These are phyloP conservation scores for Columbina picui DNA, from an alignment of 2,113 vertebrate genomes.

Conservation along the genomic window DNA sequence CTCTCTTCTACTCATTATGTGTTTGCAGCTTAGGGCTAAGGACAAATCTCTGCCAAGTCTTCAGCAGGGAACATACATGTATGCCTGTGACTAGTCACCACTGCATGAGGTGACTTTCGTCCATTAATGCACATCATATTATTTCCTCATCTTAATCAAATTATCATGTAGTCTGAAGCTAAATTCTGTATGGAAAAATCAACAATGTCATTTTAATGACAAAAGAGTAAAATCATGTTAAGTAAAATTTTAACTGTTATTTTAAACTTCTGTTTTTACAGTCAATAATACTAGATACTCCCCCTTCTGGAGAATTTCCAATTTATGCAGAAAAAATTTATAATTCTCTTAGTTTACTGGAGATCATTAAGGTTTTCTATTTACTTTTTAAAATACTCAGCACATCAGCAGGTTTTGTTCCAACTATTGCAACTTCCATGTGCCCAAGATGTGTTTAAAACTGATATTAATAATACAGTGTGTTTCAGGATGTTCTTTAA, in stretches of 20 bases:
- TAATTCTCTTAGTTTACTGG: neutral
- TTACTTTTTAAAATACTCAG: neutral
- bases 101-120: neutral
- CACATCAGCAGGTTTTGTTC: neutral
- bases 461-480: neutral
- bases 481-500: conserved; percentile 30
- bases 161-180: neutral
- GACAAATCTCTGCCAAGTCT: neutral
- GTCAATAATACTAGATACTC: neutral
- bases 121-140: neutral
- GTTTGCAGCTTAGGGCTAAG: neutral
- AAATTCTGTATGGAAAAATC: neutral
- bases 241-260: neutral
- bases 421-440: neutral
- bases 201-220: neutral
- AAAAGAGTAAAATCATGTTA: neutral
- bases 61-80: neutral
- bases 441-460: neutral
- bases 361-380: neutral
- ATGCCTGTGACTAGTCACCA: neutral
- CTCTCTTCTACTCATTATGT: neutral
- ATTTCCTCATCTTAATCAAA: neutral
- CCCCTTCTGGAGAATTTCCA: neutral
- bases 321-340: neutral
- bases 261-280: neutral